Evolutionary conservation across 1,140 invertebrate genomes (phyloP), one percentile per base, ranked within the genome.

Genomic region (Apis laboriosa): DNA sequence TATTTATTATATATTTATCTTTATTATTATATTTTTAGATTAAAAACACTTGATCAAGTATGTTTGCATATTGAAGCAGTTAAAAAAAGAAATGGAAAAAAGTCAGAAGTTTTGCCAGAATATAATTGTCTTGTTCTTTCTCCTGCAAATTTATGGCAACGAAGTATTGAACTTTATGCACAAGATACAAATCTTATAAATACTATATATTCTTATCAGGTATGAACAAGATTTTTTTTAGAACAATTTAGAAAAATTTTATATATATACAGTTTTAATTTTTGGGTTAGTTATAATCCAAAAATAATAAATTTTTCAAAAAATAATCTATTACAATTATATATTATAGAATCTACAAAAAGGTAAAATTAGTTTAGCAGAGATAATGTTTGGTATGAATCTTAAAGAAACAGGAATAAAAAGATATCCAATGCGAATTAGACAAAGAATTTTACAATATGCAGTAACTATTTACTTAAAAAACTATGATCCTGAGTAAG

Each of bases 81-180:
- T 2, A 97, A 97, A 87, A 95, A 95, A 79, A 94, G 94, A 80
- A 94, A 94, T 90, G 91, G 93, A 87, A 94, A 95, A 90, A 95
- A 94, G 89, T 92, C 93, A 58, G 92, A 95, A 15, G 94, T 97
- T 80, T 94, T 99, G 51, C 98, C 98, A 0, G 97, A 99, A 92
- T 99, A 98, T 92, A 97, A 96, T 92, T 99, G 99, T 92, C 94
- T 99, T 1, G 93, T 98, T n/a, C 92, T 99, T 0, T 99, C 98
- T 7, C 98, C 99, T 1, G 98, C 98, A 1, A 99, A 98, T 94
- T 95, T 99, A 51, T 99, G 98, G 98, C 96, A 97, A 82, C 96
- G 97, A 91, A 97, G 98, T 92, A 94, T 96, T 11, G 96, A 97
- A 88, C 94, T 96, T 51, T 98, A 97, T 91, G 95, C 96, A 60